Conservation (phyloP, 2,113 vertebrate species). For the Odocoileus hemionus region DNA sequence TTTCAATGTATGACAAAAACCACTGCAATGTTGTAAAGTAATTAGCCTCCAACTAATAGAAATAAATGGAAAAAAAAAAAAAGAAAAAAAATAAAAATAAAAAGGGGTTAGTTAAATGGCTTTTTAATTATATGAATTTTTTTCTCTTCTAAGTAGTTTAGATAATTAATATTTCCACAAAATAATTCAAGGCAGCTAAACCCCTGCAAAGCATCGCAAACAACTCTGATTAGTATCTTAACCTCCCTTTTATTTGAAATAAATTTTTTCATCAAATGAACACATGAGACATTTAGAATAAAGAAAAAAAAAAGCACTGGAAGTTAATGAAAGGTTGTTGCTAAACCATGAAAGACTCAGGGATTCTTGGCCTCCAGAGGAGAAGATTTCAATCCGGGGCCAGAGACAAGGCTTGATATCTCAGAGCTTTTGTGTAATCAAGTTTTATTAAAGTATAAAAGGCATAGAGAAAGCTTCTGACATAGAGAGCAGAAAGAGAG, state of each 20-base stretch:
- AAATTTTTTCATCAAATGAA: neutral
- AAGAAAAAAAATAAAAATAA: neutral
- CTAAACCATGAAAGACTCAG: rapidly evolving
- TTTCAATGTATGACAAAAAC: too few relatives aligned
- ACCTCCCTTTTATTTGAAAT: conserved; percentile 8
- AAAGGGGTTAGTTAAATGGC: neutral
- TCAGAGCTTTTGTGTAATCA: neutral
- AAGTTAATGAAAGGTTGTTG: neutral
- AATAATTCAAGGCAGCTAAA: neutral
- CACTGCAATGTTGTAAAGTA: too few relatives aligned
- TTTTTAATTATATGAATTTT: neutral
- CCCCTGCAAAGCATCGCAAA: neutral
- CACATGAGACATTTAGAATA: neutral
- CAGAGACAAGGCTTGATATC: neutral
- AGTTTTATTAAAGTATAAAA: neutral
- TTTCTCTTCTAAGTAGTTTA: neutral
- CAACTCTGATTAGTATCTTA: neutral
- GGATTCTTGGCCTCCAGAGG: neutral
- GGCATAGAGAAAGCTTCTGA: neutral
- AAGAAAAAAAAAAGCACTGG: neutral
- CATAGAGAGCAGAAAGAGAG: neutral
- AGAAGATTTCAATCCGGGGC: neutral
- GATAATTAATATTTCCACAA: neutral
- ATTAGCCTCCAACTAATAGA: too few relatives aligned
- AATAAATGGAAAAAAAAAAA: too few relatives aligned